Conservation (phyloP, 2,888 invertebrate genomes). For the Limenitis arthemis region DNA sequence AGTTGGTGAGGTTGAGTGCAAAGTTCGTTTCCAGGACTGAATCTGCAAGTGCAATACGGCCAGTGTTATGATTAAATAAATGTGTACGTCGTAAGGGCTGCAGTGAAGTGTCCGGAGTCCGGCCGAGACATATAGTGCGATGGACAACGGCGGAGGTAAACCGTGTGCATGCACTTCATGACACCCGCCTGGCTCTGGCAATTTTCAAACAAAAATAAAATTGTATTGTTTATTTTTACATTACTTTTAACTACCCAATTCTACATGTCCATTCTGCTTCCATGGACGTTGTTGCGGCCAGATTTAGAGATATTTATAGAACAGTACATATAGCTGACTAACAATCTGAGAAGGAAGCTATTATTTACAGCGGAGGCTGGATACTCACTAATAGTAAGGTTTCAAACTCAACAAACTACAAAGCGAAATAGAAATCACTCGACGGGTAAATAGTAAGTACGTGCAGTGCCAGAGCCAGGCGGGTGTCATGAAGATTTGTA, state of each 20-base stretch:
- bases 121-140: slow-evolving; percentile 49
- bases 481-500: too few relatives aligned
- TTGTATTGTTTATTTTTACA: not conserved
- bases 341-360: slow-evolving; percentile 36
- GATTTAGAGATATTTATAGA: slow-evolving; percentile 59
- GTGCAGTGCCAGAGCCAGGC: too few relatives aligned
- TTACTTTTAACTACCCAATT: slow-evolving; percentile 7
- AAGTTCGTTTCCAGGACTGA: slow-evolving; percentile 42
- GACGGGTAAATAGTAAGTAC: slow-evolving; percentile 22
- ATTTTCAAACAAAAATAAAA: too few relatives aligned
- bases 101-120: slow-evolving; percentile 52
- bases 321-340: slow-evolving; percentile 46
- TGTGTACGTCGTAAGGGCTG: slow-evolving; percentile 52
- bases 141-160: slow-evolving; percentile 68
- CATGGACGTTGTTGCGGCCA: slow-evolving; percentile 32
- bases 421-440: slow-evolving; percentile 23
- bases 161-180: slow-evolving; percentile 53
- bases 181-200: slow-evolving; percentile 43
- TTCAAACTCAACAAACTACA: slow-evolving; percentile 11
- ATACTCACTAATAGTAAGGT: slow-evolving; percentile 29
- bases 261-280: slow-evolving; percentile 22
- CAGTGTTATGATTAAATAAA: slow-evolving; percentile 53
- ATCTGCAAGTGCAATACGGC: slow-evolving; percentile 46
- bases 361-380: slow-evolving; percentile 34
- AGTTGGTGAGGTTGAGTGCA: slow-evolving; percentile 53